Evolutionary conservation across 2,113 vertebrate species (phyloP).

Genomic region (Perca flavescens): DNA sequence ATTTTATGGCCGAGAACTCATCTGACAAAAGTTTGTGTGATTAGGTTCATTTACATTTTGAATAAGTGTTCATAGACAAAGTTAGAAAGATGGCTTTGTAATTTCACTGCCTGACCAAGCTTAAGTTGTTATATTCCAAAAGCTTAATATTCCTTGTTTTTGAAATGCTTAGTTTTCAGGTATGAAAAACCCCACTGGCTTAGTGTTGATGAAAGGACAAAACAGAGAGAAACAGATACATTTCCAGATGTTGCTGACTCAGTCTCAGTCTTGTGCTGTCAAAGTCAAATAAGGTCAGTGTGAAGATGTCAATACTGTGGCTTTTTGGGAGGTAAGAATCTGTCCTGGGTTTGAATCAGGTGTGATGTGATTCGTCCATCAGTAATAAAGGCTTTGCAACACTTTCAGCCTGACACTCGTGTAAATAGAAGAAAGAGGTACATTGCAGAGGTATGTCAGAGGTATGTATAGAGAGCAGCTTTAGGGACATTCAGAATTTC

Average conservation of each 20-base stretch:
- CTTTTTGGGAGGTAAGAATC: neutral
- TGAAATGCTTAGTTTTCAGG: neutral
- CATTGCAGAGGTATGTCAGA: neutral
- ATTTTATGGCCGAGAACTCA: neutral
- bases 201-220: neutral
- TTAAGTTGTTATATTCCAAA: neutral
- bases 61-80: conserved; percentile 2
- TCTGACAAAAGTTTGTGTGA: neutral
- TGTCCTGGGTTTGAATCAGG: conserved; percentile 14
- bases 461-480: conserved; percentile 2
- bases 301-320: neutral
- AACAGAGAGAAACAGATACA: neutral
- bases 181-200: neutral
- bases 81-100: neutral
- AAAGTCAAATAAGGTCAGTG: conserved; percentile 20
- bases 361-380: conserved; percentile 25
- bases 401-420: neutral
- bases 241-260: neutral
- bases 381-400: conserved; percentile 28
- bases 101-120: neutral
- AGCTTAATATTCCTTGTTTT: neutral
- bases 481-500: conserved; percentile 34
- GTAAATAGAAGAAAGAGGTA: conserved; percentile 6
- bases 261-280: neutral
- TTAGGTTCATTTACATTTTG: conserved; percentile 20